Evolutionary conservation across 2,113 vertebrate species (phyloP).

Genomic region (Onychorhynchus coronatus): DNA sequence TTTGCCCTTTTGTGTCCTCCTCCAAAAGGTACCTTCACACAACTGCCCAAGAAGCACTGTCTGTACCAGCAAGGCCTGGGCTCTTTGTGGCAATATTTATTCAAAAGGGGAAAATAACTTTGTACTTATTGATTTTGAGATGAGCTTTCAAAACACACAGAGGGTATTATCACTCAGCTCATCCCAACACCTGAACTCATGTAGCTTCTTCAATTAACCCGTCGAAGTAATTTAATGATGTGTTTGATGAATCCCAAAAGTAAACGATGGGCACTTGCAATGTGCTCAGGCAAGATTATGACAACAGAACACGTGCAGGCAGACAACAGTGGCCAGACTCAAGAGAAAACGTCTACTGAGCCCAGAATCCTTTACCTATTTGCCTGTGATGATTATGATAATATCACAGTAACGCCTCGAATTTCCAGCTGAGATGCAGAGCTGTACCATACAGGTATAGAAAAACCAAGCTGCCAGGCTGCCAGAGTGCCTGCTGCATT

Average conservation of each 20-base stretch:
- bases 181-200: neutral
- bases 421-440: neutral
- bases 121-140: neutral
- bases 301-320: neutral
- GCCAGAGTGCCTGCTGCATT: neutral
- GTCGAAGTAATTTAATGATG: neutral
- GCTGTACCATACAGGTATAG: neutral
- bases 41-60: neutral
- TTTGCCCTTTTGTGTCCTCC: neutral
- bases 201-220: slow-evolving; percentile 43
- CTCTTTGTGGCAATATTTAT: neutral
- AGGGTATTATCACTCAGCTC: slow-evolving; percentile 7
- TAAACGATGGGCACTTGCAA: neutral
- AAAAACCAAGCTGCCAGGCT: neutral
- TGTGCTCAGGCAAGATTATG: neutral
- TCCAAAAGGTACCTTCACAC: neutral
- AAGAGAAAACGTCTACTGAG: neutral
- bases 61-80: neutral
- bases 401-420: neutral
- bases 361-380: neutral
- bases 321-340: neutral
- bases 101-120: neutral
- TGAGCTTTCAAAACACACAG: neutral
- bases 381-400: neutral
- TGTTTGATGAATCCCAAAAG: neutral